Evolutionary conservation across 2,113 vertebrate genomes (phyloP), one percentile per base, ranked within the genome.

Genomic region (Tachycineta bicolor): DNA sequence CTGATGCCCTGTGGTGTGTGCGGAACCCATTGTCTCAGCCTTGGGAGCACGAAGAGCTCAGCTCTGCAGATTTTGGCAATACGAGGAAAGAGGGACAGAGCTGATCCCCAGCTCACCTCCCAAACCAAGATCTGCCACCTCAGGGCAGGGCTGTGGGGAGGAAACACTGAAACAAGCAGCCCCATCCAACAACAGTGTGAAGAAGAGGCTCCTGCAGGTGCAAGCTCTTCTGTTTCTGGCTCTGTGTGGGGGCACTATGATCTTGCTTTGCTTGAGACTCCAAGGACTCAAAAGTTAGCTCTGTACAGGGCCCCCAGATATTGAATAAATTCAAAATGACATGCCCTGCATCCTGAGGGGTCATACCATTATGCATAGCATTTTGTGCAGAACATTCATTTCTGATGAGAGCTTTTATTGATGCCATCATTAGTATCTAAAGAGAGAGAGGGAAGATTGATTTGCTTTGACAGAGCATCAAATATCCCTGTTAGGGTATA

Each of bases 251-350:
- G 75, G 46, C 68, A 55, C 46, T 58, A 14, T 26, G 76, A 71
- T 82, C 71, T 90, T 90, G 85, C 93, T 93, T 94, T 94, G 33
- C 80, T 91, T 24, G 52, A 53, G 71, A 85, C 68, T 71, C 71
- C 46, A 73, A 89, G 76, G 77, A 68, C 81, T 76, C 74, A 65
- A 59, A 90, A 80, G 77, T 89, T 94, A 95, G 67, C 58, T 87
- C 74, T 89, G n/a, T 52, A 33, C 49, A 55, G 52, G 60, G 39
- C 86, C 96, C 69, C 79, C 88, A 91, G 89, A 69, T 73, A 79
- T 65, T 77, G 76, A 90, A 75, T 86, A 93, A 96, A 96, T 91
- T 94, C 82, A 94, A 91, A 89, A 95, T 81, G 76, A 84, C 77
- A 12, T 96, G 96, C 79, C 80, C 79, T 94, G 90, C 64, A 83